Evolutionary conservation across 23 tunicate genomes (phyloP).

Genomic region (Trididemnum clinides): DNA sequence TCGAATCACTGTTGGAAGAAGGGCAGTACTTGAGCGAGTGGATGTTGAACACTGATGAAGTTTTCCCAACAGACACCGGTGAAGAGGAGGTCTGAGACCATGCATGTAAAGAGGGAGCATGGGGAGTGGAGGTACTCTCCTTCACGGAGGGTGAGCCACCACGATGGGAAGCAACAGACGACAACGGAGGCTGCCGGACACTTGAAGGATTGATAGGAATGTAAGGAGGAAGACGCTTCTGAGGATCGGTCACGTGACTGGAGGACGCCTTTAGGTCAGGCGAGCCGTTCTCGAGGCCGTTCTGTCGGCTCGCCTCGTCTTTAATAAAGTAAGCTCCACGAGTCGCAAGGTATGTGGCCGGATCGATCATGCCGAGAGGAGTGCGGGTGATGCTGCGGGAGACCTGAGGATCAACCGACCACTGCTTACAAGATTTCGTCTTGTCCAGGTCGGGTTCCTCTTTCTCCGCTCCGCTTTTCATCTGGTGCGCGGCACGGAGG

Average conservation of each 20-base stretch:
- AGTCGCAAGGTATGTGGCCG: constrained; percentile 49
- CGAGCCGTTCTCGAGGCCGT: not conserved
- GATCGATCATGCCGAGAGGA: constrained; percentile 59
- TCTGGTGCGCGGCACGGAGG: not conserved
- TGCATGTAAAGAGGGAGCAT: not conserved
- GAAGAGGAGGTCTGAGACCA: not conserved
- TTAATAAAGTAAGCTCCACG: constrained; percentile 32
- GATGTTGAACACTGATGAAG: constrained; percentile 27
- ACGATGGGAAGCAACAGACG: not conserved
- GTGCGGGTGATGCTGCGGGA: not conserved
- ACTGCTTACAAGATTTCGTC: not conserved
- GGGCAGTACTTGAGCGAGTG: constrained; percentile 61
- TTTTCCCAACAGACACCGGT: not conserved
- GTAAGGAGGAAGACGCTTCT: not conserved
- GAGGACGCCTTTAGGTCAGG: not conserved
- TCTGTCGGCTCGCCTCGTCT: constrained; percentile 21
- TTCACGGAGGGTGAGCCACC: not conserved
- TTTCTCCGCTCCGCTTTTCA: not conserved
- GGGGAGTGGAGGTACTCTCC: not conserved
- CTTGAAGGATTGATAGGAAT: not conserved
- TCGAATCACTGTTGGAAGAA: not conserved
- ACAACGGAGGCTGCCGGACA: constrained; percentile 34
- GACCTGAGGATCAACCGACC: not conserved
- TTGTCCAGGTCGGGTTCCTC: not conserved
- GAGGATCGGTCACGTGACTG: not conserved